Percentiles rank a stretch among this genome's conserved stretches.
Conservation (phyloP, 2,797 vertebrate genomes). For the Borostomias antarcticus region DNA sequence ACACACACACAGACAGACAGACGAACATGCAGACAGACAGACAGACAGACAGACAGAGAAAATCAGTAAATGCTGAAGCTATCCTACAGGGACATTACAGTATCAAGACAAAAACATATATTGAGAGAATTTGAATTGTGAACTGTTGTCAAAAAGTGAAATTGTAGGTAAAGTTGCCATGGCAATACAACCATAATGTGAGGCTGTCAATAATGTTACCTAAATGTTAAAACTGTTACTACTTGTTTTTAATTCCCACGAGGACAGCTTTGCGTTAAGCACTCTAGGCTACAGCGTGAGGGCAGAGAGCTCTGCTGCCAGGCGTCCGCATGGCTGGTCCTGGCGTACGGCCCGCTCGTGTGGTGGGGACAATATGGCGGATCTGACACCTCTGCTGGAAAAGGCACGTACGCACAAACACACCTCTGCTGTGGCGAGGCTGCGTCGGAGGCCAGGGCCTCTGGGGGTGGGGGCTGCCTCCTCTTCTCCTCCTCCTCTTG, state of each 20-base stretch:
- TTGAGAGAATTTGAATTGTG: too few relatives aligned
- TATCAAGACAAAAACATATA: too few relatives aligned
- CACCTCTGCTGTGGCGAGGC: slow-evolving; percentile 82
- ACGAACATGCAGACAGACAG: too few relatives aligned
- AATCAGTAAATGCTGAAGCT: too few relatives aligned
- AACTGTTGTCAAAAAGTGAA: too few relatives aligned
- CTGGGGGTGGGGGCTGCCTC: slow-evolving; percentile 79
- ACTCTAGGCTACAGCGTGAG: background rate
- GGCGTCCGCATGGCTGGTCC: background rate
- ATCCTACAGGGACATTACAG: too few relatives aligned
- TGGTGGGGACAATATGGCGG: background rate
- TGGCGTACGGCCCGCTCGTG: background rate
- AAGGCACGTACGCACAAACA: background rate
- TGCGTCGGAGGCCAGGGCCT: slow-evolving; percentile 72
- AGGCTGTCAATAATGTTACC: too few relatives aligned
- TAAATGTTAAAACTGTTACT: too few relatives aligned
- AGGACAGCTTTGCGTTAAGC: background rate
- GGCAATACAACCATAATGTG: too few relatives aligned
- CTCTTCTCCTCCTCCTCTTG: slow-evolving; percentile 92
- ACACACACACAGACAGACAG: background rate
- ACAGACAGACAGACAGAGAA: too few relatives aligned
- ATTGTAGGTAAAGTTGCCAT: too few relatives aligned
- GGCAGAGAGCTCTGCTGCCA: background rate
- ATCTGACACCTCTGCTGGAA: background rate
- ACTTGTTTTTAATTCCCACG: too few relatives aligned